Evolutionary conservation across 1,140 invertebrate genomes (phyloP), one percentile per base, ranked within the genome.

Genomic region (Plodia interpunctella): DNA sequence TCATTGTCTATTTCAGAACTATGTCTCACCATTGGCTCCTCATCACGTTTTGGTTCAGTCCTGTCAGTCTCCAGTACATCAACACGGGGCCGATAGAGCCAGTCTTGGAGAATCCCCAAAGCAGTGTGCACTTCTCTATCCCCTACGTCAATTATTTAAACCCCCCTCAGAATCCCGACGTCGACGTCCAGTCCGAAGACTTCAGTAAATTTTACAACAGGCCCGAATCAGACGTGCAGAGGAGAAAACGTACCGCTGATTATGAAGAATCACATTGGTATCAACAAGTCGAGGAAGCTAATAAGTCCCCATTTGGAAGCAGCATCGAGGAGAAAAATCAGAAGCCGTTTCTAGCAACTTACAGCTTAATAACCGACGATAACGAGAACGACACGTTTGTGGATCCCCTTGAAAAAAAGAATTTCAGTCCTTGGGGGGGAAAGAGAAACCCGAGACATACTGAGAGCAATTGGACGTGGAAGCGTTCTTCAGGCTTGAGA

Each of bases 341-440:
- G 0, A 74, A 38, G 2, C 71, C 76, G 0, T 75, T 74, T 19
- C 28, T 79, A 2, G 50, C 72, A 0, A 62, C 64, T 0, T 69
- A 67, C 10, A 55, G 69, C 13, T 61, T 62, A 6, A 50, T 57
- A 13, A 49, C 62, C 0, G 73, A 79, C 10, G 74, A 76, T 0
- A 83, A 80, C 49, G 59, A 61, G 6, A 79, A 66, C 0, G 68
- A 69, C 10, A 63, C 49, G 20, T 21, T 71, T n/a, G 20, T 69
- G 5, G 63, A 65, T 9, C 56, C 70, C 0, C 57, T 66, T 21
- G 78, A 83, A 8, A 89, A 87, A 60, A 79, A 71, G 50, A 85
- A 75, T 59, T 89, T 89, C 32, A 89, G 84, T 25, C 87, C 87
- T 0, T 89, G 87, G 87, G 87, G 87, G 5, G 87, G 87, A 4